Conservation (phyloP, 2,797 vertebrate species). For the Notoglanidium macrostoma region DNA sequence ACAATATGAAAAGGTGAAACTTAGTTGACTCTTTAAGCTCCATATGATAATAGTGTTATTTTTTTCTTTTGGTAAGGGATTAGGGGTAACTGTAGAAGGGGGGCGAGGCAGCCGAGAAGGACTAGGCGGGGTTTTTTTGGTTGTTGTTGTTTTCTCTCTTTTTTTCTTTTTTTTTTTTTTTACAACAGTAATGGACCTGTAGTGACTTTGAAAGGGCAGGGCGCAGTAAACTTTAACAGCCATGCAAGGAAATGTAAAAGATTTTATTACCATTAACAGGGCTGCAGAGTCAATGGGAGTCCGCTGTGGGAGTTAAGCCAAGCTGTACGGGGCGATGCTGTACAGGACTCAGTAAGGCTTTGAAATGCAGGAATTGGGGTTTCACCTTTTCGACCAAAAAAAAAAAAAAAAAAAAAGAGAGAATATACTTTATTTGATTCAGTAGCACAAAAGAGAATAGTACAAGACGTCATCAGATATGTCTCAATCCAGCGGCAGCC, state of each 20-base stretch:
- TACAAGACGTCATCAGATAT: not conserved
- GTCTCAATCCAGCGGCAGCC: not conserved
- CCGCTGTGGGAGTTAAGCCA: conserved; percentile 45
- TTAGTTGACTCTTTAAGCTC: conserved; percentile 51
- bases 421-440: conserved; percentile 10
- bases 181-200: conserved; percentile 52
- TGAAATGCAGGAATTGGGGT: conserved; percentile 50
- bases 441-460: not conserved
- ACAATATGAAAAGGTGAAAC: conserved; percentile 54
- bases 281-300: conserved; percentile 52
- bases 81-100: conserved; percentile 57
- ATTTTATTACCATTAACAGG: conserved; percentile 61
- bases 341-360: conserved; percentile 43
- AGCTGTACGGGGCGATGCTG: conserved; percentile 33
- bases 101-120: conserved; percentile 37
- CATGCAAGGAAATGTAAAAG: conserved; percentile 62
- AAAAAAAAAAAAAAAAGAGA: not conserved
- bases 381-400: not conserved
- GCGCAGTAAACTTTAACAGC: conserved; percentile 59
- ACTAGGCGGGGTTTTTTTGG: conserved; percentile 25
- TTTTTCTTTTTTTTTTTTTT: conserved; percentile 5
- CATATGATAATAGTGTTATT: conserved; percentile 52
- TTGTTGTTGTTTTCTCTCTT: not conserved
- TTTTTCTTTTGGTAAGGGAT: conserved; percentile 53
- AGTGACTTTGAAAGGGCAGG: conserved; percentile 51